Conservation (phyloP, 1,140 invertebrate genomes). For the Uloborus diversus region DNA sequence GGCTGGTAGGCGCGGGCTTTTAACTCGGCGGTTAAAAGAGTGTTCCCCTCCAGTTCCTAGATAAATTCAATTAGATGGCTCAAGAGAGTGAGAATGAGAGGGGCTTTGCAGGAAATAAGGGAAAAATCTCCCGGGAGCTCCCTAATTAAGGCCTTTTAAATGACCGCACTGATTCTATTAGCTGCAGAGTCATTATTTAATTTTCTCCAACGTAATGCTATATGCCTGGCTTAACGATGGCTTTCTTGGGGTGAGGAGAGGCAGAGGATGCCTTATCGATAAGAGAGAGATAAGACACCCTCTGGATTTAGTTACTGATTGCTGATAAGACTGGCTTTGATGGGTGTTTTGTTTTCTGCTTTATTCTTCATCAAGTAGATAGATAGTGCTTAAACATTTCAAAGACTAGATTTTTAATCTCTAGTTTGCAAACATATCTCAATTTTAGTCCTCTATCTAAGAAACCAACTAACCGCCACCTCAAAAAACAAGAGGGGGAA, state of each 20-base stretch:
- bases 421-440: too few species aligned
- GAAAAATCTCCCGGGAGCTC: not conserved
- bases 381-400: too few species aligned
- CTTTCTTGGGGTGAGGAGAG: not conserved
- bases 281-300: not conserved
- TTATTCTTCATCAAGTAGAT: too few species aligned
- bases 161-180: conserved; percentile 51
- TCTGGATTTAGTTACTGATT: not conserved
- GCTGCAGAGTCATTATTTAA: conserved; percentile 49
- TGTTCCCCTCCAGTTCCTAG: conserved; percentile 10
- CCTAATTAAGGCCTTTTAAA: conserved; percentile 52
- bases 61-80: conserved; percentile 35
- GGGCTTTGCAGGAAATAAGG: conserved; percentile 31
- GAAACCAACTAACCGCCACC: too few species aligned
- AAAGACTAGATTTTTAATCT: too few species aligned
- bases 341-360: too few species aligned
- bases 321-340: too few species aligned
- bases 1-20: too few species aligned
- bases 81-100: not conserved
- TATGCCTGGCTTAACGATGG: conserved; percentile 37
- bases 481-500: too few species aligned
- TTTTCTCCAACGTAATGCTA: conserved; percentile 36
- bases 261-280: conserved; percentile 1
- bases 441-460: too few species aligned
- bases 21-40: conserved; percentile 3